Percentiles rank a stretch among this genome's conserved stretches.
phyloP scores from a whole-genome alignment of 2,797 vertebrate species.

The Eupleurogrammus muticus region DNA sequence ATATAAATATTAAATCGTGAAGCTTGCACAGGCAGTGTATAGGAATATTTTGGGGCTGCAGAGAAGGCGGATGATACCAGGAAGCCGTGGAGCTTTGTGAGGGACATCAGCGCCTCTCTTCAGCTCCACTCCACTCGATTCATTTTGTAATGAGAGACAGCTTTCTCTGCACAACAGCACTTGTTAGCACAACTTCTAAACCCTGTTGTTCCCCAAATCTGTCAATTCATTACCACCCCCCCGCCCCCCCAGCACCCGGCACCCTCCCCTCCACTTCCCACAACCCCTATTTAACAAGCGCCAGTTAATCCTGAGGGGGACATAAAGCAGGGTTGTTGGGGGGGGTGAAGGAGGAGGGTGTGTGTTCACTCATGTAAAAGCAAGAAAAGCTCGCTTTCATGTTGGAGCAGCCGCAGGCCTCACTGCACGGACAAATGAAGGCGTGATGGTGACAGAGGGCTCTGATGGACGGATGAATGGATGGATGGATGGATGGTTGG shows the following conservation, averaged over 20 bases:
- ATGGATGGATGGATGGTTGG: too few species aligned
- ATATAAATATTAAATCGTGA: neutral
- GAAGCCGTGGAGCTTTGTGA: conserved; percentile 25
- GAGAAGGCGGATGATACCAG: conserved; percentile 16
- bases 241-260: neutral
- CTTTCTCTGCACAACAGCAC: conserved; percentile 60
- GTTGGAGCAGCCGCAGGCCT: conserved; percentile 39
- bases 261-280: conserved; percentile 51
- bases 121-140: conserved; percentile 47
- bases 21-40: neutral
- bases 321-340: conserved; percentile 57
- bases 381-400: conserved; percentile 61
- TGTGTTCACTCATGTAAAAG: conserved; percentile 29
- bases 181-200: conserved; percentile 83
- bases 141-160: conserved; percentile 50
- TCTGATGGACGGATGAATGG: neutral
- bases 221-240: conserved; percentile 60
- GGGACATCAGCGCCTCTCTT: conserved; percentile 52
- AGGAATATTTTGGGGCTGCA: neutral
- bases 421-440: conserved; percentile 33
- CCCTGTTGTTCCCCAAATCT: conserved; percentile 75
- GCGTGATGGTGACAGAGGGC: conserved; percentile 18
- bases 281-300: conserved; percentile 70
- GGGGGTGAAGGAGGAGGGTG: too few species aligned
- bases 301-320: conserved; percentile 73